These are phyloP conservation scores for Gambusia holbrooki DNA, from an alignment of 2,113 vertebrate species.

Conservation along the genomic window DNA sequence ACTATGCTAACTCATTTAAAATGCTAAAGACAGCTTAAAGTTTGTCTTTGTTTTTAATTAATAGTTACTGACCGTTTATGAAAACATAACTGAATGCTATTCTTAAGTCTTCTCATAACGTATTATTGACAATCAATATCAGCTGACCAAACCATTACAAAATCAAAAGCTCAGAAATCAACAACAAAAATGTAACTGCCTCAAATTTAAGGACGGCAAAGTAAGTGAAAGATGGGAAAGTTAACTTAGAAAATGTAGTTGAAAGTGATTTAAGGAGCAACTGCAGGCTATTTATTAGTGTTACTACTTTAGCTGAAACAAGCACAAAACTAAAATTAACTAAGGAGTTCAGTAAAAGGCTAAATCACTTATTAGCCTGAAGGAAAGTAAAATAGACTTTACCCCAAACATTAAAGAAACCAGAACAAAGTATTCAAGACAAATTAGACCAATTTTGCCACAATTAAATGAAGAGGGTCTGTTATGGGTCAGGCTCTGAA, in stretches of 20 bases:
- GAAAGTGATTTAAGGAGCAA: neutral
- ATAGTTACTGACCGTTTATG: no score
- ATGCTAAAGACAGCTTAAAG: no score
- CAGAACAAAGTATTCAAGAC: neutral
- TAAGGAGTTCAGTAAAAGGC: neutral
- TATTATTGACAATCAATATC: neutral
- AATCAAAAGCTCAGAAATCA: neutral
- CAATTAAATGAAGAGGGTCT: neutral
- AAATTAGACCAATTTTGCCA: neutral
- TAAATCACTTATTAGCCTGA: neutral
- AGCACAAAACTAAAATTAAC: neutral
- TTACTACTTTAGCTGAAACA: neutral
- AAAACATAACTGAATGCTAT: no score
- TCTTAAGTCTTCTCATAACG: no score
- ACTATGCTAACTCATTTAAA: no score
- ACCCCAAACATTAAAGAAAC: neutral
- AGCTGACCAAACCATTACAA: neutral
- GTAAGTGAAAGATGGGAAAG: neutral
- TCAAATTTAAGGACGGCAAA: neutral
- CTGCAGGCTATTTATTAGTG: neutral
- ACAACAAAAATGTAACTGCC: neutral
- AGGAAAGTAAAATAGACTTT: neutral
- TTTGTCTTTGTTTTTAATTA: no score
- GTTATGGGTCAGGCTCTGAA: neutral
- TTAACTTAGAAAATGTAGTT: neutral